Conservation (phyloP, 1,140 invertebrate species). For the Megalonaias nervosa region DNA sequence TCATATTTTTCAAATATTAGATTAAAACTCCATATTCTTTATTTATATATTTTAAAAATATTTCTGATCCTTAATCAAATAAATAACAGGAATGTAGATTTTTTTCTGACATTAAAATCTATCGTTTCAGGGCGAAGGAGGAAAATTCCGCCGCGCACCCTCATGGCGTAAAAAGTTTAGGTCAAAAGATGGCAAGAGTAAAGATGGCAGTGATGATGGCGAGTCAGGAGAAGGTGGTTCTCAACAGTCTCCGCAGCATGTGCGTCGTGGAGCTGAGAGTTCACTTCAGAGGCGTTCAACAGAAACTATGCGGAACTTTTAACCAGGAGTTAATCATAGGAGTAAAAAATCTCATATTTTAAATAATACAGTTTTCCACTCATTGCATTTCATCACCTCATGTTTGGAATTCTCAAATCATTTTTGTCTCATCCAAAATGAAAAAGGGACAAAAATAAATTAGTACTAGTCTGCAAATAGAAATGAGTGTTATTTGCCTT, state of each 20-base stretch:
- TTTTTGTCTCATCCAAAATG: too few species aligned
- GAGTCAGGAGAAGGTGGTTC: slow-evolving; percentile 39
- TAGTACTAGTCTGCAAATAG: too few species aligned
- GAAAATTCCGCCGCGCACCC: slow-evolving; percentile 64
- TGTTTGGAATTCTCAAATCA: too few species aligned
- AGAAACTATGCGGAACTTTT: slow-evolving; percentile 48
- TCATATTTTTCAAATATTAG: too few species aligned
- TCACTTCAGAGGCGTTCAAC: slow-evolving; percentile 39
- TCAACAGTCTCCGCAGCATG: slow-evolving; percentile 45
- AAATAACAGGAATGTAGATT: not conserved
- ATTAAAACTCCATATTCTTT: too few species aligned
- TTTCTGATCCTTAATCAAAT: not conserved
- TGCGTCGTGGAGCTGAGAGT: slow-evolving; percentile 36
- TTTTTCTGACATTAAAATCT: slow-evolving; percentile 9
- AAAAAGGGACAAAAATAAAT: too few species aligned
- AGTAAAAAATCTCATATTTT: too few species aligned
- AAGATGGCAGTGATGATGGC: slow-evolving; percentile 48
- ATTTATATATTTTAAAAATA: too few species aligned
- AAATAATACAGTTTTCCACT: too few species aligned
- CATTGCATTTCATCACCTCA: too few species aligned
- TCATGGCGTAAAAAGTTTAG: slow-evolving; percentile 70
- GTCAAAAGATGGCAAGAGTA: slow-evolving; percentile 56
- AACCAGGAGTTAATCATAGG: not conserved
- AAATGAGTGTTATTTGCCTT: too few species aligned
- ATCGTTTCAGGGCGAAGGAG: slow-evolving; percentile 62